Evolutionary conservation across 1,140 invertebrate genomes (phyloP), one percentile per base, ranked within the genome.

Genomic region (Plutomurus gul): DNA sequence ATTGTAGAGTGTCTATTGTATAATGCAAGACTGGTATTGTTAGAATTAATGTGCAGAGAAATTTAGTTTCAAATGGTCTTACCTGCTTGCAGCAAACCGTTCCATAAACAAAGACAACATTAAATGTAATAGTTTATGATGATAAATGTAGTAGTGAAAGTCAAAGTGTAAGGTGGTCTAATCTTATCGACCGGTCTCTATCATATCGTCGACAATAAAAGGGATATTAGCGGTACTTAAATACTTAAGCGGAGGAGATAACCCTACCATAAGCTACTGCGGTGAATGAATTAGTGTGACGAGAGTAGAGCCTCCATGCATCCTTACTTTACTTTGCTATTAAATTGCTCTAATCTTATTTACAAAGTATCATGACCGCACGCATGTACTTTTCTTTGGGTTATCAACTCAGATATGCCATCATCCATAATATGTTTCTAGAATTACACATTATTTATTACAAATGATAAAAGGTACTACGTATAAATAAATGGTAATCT

Each of bases 211-310:
- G 30, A 13, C 36, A 65, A 65, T 65, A 65, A 65, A 65, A 65
- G 56, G 56, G 56, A 65, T 30, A 65, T 65, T 65, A 65, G 56
- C 56, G 56, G 56, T 65, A 65, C 56, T 65, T 65, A 65, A 65
- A 65, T 65, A 33, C 56, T 65, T 30, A n/a, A 65, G 56, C n/a
- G 27, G 10, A 65, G 56, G 56, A 25, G 56, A 65, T 65, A 65
- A 65, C 56, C 56, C 56, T 65, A 36, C 36, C 56, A 65, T n/a
- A 65, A 65, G 16, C 27, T 65, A n/a, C n/a, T n/a, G n/a, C n/a
- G 56, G 36, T 65, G 56, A 65, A 65, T 65, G 56, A 65, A 65
- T 65, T n/a, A n/a, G n/a, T n/a, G n/a, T n/a, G n/a, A n/a, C n/a
- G n/a, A n/a, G n/a, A n/a, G n/a, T n/a, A n/a, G n/a, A n/a, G n/a